Percentiles rank a stretch among this genome's conserved stretches.
phyloP scores from a whole-genome alignment of 2,888 invertebrate genomes.

The Heterodera filipjevi region DNA sequence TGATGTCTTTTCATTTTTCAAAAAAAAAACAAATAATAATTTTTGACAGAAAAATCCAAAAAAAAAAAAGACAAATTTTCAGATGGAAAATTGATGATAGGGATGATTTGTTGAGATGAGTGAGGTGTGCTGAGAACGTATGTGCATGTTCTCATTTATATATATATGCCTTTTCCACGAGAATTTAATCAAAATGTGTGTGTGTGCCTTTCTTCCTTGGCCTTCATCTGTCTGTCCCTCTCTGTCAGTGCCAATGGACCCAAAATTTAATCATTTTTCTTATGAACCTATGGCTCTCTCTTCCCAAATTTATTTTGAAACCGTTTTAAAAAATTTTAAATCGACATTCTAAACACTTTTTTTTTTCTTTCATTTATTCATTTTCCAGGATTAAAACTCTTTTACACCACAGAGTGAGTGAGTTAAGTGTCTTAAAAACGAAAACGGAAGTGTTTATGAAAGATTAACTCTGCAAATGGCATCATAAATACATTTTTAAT shows the following conservation, averaged over 20 bases:
- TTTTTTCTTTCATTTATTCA: no score
- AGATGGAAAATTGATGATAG: not conserved
- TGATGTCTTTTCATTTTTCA: no score
- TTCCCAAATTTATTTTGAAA: not conserved
- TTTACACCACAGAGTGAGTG: no score
- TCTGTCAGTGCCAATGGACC: not conserved
- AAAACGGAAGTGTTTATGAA: no score
- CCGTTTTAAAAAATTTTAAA: not conserved
- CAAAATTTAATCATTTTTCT: slow-evolving; percentile 7
- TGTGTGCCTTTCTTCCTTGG: not conserved
- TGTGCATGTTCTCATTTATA: not conserved
- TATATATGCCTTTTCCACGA: no score
- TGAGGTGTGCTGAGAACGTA: not conserved
- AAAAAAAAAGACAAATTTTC: not conserved
- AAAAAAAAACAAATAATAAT: no score
- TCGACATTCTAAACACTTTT: no score
- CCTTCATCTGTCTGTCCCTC: not conserved
- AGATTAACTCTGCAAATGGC: no score
- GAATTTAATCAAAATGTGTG: slow-evolving; percentile 1
- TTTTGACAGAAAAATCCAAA: not conserved
- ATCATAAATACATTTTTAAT: no score
- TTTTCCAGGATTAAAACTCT: no score
- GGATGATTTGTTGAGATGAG: not conserved
- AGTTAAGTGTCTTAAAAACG: no score
- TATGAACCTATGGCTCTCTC: not conserved